Percentiles rank a stretch among this genome's conserved stretches.
Conservation (phyloP, 2,797 vertebrate genomes). For the Vespertilio murinus region DNA sequence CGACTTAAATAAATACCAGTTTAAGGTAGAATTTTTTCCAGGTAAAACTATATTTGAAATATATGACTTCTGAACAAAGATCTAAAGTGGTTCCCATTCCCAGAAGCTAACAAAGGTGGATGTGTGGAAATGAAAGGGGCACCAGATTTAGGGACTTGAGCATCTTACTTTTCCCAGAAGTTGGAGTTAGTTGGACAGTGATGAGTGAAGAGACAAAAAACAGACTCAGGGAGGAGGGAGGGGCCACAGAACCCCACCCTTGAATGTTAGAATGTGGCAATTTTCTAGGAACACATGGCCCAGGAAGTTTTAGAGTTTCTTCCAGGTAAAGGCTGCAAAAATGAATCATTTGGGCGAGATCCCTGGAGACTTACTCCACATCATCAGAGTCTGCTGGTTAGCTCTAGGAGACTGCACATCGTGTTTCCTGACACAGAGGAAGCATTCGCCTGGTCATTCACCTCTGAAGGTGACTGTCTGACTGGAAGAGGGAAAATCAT, state of each 20-base stretch:
- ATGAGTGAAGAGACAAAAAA: background rate
- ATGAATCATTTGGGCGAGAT: background rate
- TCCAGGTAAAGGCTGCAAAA: background rate
- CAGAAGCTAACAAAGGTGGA: background rate
- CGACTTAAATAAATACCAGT: conserved; percentile 63
- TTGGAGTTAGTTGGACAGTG: background rate
- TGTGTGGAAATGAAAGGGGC: background rate
- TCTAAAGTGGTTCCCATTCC: conserved; percentile 18
- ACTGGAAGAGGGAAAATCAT: background rate
- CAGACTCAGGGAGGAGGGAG: background rate
- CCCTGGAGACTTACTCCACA: background rate
- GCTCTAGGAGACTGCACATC: background rate
- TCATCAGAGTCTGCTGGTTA: background rate
- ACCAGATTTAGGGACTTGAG: background rate
- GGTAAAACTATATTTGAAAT: conserved; percentile 55
- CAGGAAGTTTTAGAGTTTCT: background rate
- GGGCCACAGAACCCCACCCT: background rate
- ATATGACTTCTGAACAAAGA: conserved; percentile 42
- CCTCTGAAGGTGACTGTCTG: background rate
- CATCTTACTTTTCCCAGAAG: background rate
- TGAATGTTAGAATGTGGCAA: background rate
- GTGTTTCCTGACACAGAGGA: background rate
- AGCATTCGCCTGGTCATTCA: background rate
- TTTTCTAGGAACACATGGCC: background rate
- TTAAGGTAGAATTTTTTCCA: conserved; percentile 54